These are phyloP conservation scores for Dallia pectoralis DNA, from an alignment of 2,797 vertebrate species.

Conservation along the genomic window DNA sequence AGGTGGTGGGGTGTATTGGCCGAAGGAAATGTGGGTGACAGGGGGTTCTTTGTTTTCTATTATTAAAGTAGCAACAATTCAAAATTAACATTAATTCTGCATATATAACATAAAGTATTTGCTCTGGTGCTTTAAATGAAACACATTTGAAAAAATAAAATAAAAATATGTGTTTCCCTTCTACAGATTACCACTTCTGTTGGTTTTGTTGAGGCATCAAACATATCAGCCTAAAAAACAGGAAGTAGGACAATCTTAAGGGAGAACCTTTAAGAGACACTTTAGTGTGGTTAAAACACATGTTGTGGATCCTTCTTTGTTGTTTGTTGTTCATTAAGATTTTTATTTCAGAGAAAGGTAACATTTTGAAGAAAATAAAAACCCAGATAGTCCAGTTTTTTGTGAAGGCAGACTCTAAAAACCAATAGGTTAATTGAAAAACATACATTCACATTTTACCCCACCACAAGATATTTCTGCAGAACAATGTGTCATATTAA, in stretches of 20 bases:
- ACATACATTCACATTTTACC: neutral
- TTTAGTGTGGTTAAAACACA: neutral
- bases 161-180: neutral
- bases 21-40: too few relatives aligned
- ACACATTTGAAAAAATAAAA: neutral
- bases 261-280: neutral
- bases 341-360: too few relatives aligned
- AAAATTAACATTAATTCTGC: too few relatives aligned
- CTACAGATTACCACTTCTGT: neutral
- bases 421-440: neutral
- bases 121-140: too few relatives aligned
- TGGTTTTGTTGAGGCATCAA: neutral
- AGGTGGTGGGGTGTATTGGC: too few relatives aligned
- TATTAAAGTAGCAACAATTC: too few relatives aligned
- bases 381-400: neutral
- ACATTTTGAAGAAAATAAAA: too few relatives aligned
- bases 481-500: constrained; percentile 11
- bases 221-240: neutral
- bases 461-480: neutral
- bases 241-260: neutral
- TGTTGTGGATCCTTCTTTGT: neutral
- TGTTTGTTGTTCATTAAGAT: too few relatives aligned
- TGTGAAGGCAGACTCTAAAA: neutral
- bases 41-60: too few relatives aligned
- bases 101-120: too few relatives aligned